Conservation (phyloP, 2,113 vertebrate genomes). For the Ceratotherium simum region DNA sequence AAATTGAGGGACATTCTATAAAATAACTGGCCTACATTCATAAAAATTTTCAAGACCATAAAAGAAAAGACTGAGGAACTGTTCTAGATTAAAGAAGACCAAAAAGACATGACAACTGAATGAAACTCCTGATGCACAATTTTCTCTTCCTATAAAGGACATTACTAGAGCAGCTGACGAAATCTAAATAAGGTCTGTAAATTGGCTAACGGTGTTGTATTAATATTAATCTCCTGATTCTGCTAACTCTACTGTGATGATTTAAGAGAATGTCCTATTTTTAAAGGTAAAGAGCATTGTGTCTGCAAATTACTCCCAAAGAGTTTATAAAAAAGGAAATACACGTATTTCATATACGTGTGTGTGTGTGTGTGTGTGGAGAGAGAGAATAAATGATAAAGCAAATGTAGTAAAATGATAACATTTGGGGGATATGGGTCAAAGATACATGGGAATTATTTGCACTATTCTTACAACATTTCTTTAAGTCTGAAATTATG, state of each 20-base stretch:
- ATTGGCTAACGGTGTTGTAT: background rate
- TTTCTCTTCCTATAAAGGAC: background rate
- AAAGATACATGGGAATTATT: background rate
- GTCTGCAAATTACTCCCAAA: background rate
- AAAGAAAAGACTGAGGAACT: background rate
- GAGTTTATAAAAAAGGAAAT: background rate
- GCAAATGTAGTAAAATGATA: background rate
- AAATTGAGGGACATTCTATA: constrained; percentile 5
- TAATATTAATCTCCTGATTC: background rate
- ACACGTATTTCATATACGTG: background rate
- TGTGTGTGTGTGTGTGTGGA: background rate
- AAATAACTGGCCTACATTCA: constrained; percentile 10
- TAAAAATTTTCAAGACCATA: background rate
- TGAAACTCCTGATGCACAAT: background rate
- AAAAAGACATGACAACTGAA: background rate
- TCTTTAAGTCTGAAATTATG: background rate
- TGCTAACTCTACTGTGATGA: background rate
- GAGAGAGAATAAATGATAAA: constrained; percentile 19
- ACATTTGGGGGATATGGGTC: background rate
- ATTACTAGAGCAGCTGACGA: background rate
- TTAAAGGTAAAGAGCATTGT: constrained; percentile 19
- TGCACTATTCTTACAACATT: background rate
- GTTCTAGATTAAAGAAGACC: background rate
- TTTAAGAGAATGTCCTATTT: background rate
- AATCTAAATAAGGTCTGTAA: constrained; percentile 20